A percentile compares a stretch with the other conserved stretches of the same genome.
Evolutionary conservation across 2,113 vertebrate genomes (phyloP).

Genomic region (Mionectes macconnelli): DNA sequence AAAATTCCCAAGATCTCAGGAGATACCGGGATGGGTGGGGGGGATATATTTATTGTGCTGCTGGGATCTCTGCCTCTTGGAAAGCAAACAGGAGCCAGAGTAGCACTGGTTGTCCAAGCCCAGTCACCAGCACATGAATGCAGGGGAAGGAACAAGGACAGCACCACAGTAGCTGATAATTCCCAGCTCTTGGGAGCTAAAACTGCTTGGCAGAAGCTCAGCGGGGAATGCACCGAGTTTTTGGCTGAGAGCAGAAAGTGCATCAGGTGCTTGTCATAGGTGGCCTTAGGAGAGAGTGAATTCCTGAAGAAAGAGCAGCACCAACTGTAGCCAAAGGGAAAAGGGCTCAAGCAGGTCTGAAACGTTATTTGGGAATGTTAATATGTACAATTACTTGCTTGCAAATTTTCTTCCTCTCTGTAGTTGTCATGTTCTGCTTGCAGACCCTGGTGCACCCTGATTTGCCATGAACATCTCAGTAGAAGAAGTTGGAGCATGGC

Average conservation of each 20-base stretch:
- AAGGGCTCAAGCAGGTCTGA: background rate
- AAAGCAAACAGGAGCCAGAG: background rate
- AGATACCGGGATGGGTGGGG: background rate
- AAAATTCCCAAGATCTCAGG: background rate
- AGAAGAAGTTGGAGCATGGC: background rate
- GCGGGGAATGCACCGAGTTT: background rate
- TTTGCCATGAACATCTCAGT: background rate
- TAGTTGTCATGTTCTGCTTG: background rate
- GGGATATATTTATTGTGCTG: too few relatives aligned
- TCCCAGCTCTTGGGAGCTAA: background rate
- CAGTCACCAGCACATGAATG: background rate
- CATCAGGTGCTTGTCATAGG: background rate
- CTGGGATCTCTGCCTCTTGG: background rate
- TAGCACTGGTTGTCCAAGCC: accelerated
- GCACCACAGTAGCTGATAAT: background rate
- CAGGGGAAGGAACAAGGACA: background rate
- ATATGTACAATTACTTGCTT: accelerated
- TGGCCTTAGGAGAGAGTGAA: background rate
- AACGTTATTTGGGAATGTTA: background rate
- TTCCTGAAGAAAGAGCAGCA: background rate
- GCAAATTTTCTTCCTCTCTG: background rate
- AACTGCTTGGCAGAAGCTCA: accelerated
- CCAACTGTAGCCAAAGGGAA: background rate
- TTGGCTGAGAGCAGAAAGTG: accelerated
- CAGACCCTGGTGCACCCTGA: background rate